Base-by-base conservation (phyloP, 2,888 invertebrate genomes). In the Archips crataeganus region DNA sequence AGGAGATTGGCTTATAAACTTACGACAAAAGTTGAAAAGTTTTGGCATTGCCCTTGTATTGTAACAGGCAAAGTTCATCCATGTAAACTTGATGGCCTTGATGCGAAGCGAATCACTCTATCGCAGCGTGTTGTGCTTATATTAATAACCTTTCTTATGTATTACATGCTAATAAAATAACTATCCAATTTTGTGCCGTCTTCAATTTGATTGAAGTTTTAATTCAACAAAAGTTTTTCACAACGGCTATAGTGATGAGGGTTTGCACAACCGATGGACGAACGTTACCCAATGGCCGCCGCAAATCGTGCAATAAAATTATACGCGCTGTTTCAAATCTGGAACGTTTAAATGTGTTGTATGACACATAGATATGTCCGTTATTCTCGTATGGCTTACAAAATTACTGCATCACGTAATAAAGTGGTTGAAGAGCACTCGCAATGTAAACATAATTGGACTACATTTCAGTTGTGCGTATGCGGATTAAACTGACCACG, bases 301-400 rank as follows among this genome's bases (percentile, higher is more conserved):
- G 77, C 67, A 70, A 72, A 75, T 75, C 77, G 75, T 81, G 81
- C 79, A 80, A 81, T 79, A 77, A 78, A 71, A 82, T 84, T 84
- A 84, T 85, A 85, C 86, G 85, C 85, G 82, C 85, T 84, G 76
- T 82, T 87, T 85, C 82, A 81, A 86, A 86, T 85, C 81, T 84
- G 79, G 75, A 74, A 70, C 74, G 64, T 69, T 60, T 63, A 64
- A 70, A 74, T 73, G 70, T 62, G 61, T 49, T 63, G 73, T 65
- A 70, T 74, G 70, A 70, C 65, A 74, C 74, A 74, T 73, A 73
- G 47, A 73, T 36, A 57, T 61, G 61, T 36, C 36, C 47, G 49
- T 68, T 57, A 73, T 42, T 67, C 57, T 67, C 57, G 32, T 57
- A 49, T 65, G 60, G 32, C 47, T 64, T 69, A 69, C 73, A 68